Evolutionary conservation across 2,797 vertebrate species (phyloP).

Genomic region (Trachops cirrhosus): DNA sequence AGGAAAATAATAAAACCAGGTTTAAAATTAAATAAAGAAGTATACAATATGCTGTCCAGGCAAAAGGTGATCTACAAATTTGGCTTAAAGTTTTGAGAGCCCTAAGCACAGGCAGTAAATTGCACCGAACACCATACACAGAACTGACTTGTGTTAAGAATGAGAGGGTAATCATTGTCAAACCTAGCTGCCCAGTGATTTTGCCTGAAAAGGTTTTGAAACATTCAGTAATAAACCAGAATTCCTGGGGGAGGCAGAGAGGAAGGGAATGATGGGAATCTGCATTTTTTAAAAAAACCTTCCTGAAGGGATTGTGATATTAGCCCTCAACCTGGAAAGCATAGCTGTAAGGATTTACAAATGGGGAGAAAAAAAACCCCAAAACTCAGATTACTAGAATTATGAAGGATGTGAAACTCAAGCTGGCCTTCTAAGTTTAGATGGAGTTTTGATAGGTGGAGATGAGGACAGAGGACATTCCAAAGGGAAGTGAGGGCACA

Average conservation of each 20-base stretch:
- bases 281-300: not conserved
- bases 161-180: not conserved
- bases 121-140: not conserved
- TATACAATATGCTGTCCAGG: not conserved
- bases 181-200: not conserved
- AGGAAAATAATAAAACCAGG: slow-evolving; percentile 14
- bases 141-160: not conserved
- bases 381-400: not conserved
- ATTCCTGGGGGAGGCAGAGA: not conserved
- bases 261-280: not conserved
- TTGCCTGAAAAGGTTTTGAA: not conserved
- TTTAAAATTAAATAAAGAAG: slow-evolving; percentile 44
- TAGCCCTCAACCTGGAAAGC: not conserved
- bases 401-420: not conserved
- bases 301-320: not conserved
- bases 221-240: not conserved
- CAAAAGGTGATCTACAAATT: not conserved
- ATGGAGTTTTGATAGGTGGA: not conserved
- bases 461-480: not conserved
- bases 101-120: not conserved
- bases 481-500: not conserved
- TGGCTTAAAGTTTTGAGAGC: not conserved
- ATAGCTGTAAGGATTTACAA: not conserved
- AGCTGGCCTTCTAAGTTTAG: not conserved
- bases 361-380: not conserved